These are phyloP conservation scores for Lamproptera curius DNA, from an alignment of 2,888 invertebrate species.

Conservation along the genomic window DNA sequence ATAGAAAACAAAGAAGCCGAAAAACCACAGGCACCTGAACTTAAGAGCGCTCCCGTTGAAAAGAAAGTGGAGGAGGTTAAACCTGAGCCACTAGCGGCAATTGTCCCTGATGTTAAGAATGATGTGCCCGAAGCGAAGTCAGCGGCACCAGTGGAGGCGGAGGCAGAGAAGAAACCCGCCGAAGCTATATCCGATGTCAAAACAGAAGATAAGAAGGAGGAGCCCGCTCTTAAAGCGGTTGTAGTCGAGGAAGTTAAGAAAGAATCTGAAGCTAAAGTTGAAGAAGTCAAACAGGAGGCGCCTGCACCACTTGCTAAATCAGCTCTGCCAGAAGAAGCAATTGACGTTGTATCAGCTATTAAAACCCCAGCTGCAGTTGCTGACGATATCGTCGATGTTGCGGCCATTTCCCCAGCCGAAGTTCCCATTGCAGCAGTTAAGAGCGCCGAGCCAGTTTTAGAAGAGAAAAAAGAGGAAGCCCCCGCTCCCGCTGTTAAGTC, in stretches of 20 bases:
- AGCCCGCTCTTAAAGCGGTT: conserved; percentile 33
- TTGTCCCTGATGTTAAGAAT: conserved; percentile 34
- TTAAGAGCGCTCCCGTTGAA: conserved; percentile 28
- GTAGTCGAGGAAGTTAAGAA: conserved; percentile 36
- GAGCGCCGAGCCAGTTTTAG: conserved; percentile 52
- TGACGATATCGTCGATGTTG: conserved; percentile 51
- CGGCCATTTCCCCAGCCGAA: conserved; percentile 44
- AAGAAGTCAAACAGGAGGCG: conserved; percentile 44
- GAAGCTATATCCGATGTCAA: conserved; percentile 29
- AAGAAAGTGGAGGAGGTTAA: conserved; percentile 20
- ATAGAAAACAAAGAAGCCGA: conserved; percentile 34
- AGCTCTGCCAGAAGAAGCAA: conserved; percentile 38
- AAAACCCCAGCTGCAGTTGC: conserved; percentile 52
- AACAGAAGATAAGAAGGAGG: conserved; percentile 38
- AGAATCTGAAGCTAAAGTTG: conserved; percentile 40
- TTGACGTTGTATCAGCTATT: conserved; percentile 52
- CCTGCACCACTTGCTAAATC: conserved; percentile 38
- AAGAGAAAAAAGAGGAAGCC: conserved; percentile 42
- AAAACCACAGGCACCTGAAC: conserved; percentile 33
- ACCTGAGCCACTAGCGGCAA: conserved; percentile 33
- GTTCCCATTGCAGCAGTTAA: conserved; percentile 45
- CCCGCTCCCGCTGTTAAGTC: conserved; percentile 25
- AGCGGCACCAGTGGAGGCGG: conserved; percentile 27
- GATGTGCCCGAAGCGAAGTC: conserved; percentile 40
- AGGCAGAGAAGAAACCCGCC: conserved; percentile 33